phyloP scores from a whole-genome alignment of 2,888 invertebrate genomes.

The Rapana venosa region DNA sequence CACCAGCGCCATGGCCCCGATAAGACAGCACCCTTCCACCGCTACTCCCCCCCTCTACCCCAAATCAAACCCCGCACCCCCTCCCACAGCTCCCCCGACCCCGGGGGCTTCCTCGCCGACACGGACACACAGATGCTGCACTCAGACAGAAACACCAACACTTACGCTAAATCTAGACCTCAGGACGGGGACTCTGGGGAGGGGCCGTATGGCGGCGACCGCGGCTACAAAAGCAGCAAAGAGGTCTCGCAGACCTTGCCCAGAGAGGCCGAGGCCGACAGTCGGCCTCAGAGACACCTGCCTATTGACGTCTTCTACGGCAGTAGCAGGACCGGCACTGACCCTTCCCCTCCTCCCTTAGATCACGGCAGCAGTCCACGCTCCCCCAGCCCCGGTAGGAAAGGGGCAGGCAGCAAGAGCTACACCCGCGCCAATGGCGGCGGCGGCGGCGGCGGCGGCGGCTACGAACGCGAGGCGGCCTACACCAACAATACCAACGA shows the following conservation, averaged over 20 bases:
- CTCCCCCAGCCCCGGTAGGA: constrained; percentile 22
- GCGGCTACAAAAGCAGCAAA: not conserved
- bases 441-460: not conserved
- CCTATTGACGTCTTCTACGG: not conserved
- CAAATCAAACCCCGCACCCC: constrained; percentile 18
- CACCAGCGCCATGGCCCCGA: constrained; percentile 24
- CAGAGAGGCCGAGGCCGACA: not conserved
- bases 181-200: not conserved
- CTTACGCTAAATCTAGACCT: not conserved
- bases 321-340: not conserved
- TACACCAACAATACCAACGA: constrained; percentile 59
- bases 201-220: not conserved
- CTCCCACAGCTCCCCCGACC: not conserved
- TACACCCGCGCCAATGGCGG: constrained; percentile 8
- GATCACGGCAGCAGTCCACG: constrained; percentile 14
- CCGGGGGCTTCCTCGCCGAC: constrained; percentile 16
- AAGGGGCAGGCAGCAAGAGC: not conserved
- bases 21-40: constrained; percentile 21
- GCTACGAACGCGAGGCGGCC: constrained; percentile 45
- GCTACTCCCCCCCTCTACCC: constrained; percentile 39
- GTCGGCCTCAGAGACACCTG: not conserved
- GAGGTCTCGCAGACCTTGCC: constrained; percentile 20
- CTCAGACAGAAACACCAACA: not conserved
- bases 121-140: not conserved
- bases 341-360: constrained; percentile 13